Evolutionary conservation across 1,140 invertebrate genomes (phyloP), one percentile per base, ranked within the genome.

Genomic region (Drosophila pectinifera): DNA sequence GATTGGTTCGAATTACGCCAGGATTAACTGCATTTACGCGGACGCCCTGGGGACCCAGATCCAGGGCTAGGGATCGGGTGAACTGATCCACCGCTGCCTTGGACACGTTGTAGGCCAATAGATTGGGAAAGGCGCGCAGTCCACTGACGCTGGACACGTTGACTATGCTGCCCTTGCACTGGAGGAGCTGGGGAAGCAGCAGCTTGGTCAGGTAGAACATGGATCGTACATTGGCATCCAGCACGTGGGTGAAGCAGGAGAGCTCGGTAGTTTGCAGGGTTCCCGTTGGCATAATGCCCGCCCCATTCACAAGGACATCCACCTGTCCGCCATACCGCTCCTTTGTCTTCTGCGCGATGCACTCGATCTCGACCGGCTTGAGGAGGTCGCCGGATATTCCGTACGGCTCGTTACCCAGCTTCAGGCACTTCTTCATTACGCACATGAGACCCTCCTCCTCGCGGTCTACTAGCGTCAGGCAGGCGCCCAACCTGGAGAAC

Each of bases 101-200:
- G 5, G 97, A 97, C 86, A 98, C 95, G 78, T 96, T 96, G 89
- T 99, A 98, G 0, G 97, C 95, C 39, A 97, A 91, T 4, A 96
- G 94, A 53, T 95, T 94, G 22, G 96, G 94, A 81, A 97, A 97
- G 0, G 97, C 94, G 85, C 97, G 92, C 11, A 97, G 93, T 18
- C 97, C 97, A 86, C 95, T 96, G 0, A 98, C 96, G 91, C 97
- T 98, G 8, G 97, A 98, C 0, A 98, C 95, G 92, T 98, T 98
- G 0, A 99, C 96, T 58, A 98, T 95, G 73, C 95, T 96, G n/a
- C 97, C 97, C 92, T 97, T 96, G 0, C 95, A 95, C 91, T 96
- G 94, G 1, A 97, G 93, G 13, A 99, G 93, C 92, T 98, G 94
- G 2, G 98, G 97, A 0, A 96, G 95, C 26, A 97, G 95, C 45